Base-by-base conservation (phyloP, 2,888 invertebrate genomes). In the Dolichopus griseipennis region DNA sequence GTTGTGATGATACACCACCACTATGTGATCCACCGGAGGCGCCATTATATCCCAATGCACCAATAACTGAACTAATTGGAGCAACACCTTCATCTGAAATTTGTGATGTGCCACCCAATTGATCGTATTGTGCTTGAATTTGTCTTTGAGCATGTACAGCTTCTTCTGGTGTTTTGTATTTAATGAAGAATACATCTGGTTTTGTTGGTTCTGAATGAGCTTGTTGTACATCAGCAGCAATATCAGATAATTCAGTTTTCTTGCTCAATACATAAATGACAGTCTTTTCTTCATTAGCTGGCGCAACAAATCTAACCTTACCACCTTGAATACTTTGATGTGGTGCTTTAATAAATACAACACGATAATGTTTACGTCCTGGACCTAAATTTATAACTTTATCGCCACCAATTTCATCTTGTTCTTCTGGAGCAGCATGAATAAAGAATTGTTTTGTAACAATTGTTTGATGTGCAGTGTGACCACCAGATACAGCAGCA, bases 171-270 rank as follows among this genome's bases (percentile, higher is more conserved):
- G 80, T 81, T 75, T 79, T 81, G 75, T 81, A 81, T 73, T 81
- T 81, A 73, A 81, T 80, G 75, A 81, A 81, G 77, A 80, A 81
- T 62, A 81, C 81, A 72, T 81, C 81, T 22, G 81, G 81, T 71
- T 81, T 81, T 73, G 75, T 76, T 68, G 79, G 80, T 61, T 77
- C 74, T 18, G 76, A 71, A 34, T 76, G 72, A 62, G 77, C 76
- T 68, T 80, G 80, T 62, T 79, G 69, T 5, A 80, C 76, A 70
- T 79, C 76, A 10, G 81, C 77, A 10, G 80, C 75, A 9, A 81
- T 72, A 62, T 80, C 79, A 66, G 76, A 70, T 22, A 74, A 72
- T 65, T 81, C 80, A 67, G 75, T 72, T 72, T 81, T 81, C 75
- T 80, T 80, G 73, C 75, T 78, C 52, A 80, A 75, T 67, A 81